Evolutionary conservation across 2,888 invertebrate species (phyloP).

Genomic region (Drosophila rellima): DNA sequence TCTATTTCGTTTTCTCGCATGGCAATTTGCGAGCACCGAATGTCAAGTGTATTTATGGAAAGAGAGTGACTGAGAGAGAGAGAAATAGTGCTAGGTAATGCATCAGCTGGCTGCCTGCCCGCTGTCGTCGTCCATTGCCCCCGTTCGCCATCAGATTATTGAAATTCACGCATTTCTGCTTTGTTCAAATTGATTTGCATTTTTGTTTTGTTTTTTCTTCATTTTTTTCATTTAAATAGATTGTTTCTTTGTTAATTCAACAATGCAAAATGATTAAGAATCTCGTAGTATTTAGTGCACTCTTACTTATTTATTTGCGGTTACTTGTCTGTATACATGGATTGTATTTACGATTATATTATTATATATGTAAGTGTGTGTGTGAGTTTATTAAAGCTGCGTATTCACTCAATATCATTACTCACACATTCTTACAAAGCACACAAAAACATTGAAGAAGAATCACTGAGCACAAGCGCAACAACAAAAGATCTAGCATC

Average conservation of each 20-base stretch:
- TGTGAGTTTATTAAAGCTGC: constrained; percentile 13
- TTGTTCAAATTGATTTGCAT: constrained; percentile 56
- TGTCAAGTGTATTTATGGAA: constrained; percentile 61
- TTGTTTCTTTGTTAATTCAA: constrained; percentile 54
- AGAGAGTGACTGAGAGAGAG: constrained; percentile 13
- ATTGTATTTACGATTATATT: constrained; percentile 6
- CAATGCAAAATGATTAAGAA: constrained; percentile 39
- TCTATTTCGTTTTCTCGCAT: constrained; percentile 19
- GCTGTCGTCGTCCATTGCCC: constrained; percentile 67
- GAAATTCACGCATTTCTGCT: constrained; percentile 33
- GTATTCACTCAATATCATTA: constrained; percentile 20
- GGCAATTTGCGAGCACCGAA: constrained; percentile 37
- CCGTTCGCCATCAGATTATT: constrained; percentile 30
- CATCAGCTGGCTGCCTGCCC: constrained; percentile 67
- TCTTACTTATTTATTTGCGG: constrained; percentile 7
- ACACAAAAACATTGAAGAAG: constrained; percentile 20
- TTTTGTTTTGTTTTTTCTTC: constrained; percentile 9
- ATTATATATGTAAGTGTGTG: constrained; percentile 22
- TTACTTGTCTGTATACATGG: background rate
- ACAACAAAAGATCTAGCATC: constrained; percentile 34
- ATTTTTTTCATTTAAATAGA: constrained; percentile 25
- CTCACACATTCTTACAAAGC: constrained; percentile 19
- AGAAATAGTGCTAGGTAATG: constrained; percentile 13
- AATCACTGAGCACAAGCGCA: constrained; percentile 41
- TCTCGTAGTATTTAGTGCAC: constrained; percentile 5